Conservation (phyloP, 1,140 invertebrate genomes). For the Dinoponera quadriceps region DNA sequence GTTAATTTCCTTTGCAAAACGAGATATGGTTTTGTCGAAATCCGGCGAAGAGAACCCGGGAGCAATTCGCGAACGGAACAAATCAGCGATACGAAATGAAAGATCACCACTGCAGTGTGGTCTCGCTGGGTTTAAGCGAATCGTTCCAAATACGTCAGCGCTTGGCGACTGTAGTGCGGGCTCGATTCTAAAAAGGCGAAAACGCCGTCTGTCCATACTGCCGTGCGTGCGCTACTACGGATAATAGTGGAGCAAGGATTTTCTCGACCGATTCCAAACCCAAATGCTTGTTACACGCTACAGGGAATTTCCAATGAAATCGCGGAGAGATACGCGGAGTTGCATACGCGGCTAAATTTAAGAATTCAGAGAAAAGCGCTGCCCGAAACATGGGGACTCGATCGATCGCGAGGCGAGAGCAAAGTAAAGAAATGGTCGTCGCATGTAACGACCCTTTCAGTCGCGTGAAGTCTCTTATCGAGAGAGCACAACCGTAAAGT, state of each 20-base stretch:
- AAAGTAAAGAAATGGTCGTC: too few species aligned
- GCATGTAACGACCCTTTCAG: neutral
- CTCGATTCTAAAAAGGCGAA: conserved; percentile 30
- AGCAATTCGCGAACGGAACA: neutral
- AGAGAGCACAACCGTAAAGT: neutral
- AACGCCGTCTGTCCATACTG: conserved; percentile 1
- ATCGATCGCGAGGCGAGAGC: too few species aligned
- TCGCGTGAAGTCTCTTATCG: neutral
- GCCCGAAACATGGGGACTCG: too few species aligned
- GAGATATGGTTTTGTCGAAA: neutral
- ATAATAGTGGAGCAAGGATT: neutral
- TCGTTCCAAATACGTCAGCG: conserved; percentile 62
- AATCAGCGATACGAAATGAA: conserved; percentile 42
- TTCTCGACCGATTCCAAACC: conserved; percentile 2
- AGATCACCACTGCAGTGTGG: conserved; percentile 38
- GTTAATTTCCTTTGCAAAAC: neutral
- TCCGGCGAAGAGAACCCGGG: neutral
- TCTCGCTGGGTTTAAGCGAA: conserved; percentile 29
- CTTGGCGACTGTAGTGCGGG: conserved; percentile 17
- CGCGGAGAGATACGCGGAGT: neutral
- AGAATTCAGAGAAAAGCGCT: too few species aligned
- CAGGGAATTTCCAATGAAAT: neutral
- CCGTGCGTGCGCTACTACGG: conserved; percentile 6
- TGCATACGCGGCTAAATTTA: too few species aligned
- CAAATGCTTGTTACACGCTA: neutral